Percentiles rank a stretch among this genome's conserved stretches.
Evolutionary conservation across 2,113 vertebrate species (phyloP).

Genomic region (Pitta sordida): DNA sequence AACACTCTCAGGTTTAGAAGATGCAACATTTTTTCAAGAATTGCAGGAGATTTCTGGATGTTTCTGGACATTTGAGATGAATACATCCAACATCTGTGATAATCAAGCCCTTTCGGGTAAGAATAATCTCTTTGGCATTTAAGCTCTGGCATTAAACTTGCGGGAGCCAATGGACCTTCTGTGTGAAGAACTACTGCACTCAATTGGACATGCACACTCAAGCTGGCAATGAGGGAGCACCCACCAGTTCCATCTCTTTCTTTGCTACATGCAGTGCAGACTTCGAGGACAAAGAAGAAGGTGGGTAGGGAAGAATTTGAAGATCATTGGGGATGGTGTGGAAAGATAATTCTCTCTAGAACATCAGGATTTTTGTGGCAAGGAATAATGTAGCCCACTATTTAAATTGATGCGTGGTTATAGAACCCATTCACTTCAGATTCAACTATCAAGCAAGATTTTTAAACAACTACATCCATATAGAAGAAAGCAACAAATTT

Average conservation of each 20-base stretch:
- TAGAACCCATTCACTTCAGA: not conserved
- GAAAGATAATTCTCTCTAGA: not conserved
- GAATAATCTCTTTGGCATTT: not conserved
- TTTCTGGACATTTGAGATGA: fast-evolving
- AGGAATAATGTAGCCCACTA: not conserved
- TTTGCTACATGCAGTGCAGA: not conserved
- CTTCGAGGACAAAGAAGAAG: not conserved
- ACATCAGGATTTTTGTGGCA: not conserved
- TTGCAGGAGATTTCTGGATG: not conserved
- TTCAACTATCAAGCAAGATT: not conserved
- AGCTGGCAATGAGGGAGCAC: not conserved
- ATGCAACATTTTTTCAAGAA: not conserved
- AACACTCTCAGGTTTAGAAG: not conserved
- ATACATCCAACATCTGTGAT: not conserved
- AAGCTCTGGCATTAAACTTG: not conserved
- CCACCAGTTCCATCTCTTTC: not conserved
- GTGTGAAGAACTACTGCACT: not conserved
- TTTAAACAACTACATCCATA: not conserved
- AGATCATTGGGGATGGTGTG: not conserved
- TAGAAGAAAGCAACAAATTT: not conserved
- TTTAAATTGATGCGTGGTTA: not conserved
- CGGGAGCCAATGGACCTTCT: not conserved
- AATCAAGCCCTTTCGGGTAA: not conserved
- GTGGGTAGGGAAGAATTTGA: not conserved
- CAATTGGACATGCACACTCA: not conserved